These are phyloP conservation scores for Desmodus rotundus DNA, from an alignment of 2,113 vertebrate genomes.

Conservation along the genomic window DNA sequence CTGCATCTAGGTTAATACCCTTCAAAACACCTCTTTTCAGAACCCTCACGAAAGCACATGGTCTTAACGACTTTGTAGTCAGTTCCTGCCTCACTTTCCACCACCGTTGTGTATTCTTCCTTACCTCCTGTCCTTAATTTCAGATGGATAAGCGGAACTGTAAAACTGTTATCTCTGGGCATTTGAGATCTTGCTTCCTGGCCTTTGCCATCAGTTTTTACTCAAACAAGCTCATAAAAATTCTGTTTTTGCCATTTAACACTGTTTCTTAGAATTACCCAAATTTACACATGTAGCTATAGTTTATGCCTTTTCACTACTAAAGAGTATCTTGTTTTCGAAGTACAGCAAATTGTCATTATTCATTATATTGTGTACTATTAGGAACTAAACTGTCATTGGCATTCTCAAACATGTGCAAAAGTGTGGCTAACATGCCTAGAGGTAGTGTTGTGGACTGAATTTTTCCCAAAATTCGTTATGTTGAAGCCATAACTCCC, in stretches of 20 bases:
- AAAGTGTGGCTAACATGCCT: neutral
- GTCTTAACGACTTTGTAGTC: neutral
- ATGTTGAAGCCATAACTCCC: neutral
- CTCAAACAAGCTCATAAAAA: neutral
- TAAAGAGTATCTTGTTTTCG: neutral
- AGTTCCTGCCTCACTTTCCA: neutral
- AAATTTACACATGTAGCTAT: neutral
- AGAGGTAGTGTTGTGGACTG: neutral
- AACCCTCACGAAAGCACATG: neutral
- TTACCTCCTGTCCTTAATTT: neutral
- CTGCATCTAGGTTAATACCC: neutral
- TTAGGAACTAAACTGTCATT: neutral
- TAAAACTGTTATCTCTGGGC: neutral
- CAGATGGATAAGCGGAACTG: neutral
- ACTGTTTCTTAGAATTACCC: neutral
- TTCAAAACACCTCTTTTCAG: neutral
- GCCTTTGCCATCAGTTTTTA: neutral
- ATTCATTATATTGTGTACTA: neutral
- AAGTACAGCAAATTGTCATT: neutral
- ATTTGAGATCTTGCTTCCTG: neutral
- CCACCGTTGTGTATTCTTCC: neutral
- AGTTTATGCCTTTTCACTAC: neutral
- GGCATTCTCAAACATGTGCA: neutral
- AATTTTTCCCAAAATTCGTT: neutral
- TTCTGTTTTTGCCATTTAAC: neutral